Conservation (phyloP, 1,140 invertebrate species). For the Bradynema listronoti region DNA sequence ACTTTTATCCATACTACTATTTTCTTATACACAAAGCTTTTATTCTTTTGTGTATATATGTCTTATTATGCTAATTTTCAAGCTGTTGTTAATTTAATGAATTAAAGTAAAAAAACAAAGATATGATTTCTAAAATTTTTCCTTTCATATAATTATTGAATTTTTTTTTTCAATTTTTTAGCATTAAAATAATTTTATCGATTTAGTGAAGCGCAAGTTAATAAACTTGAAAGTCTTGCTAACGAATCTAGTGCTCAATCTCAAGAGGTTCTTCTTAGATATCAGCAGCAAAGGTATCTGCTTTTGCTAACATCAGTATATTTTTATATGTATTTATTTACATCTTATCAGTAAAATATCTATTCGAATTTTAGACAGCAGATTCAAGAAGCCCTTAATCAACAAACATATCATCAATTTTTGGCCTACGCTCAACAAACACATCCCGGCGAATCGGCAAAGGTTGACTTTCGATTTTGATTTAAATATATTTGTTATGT, state of each 20-base stretch:
- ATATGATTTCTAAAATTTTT: too few species aligned
- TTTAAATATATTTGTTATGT: too few species aligned
- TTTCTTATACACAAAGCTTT: too few species aligned
- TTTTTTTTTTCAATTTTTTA: too few species aligned
- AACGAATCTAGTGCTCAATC: conserved; percentile 29
- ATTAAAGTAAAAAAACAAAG: too few species aligned
- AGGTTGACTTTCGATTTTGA: too few species aligned
- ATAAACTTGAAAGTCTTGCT: conserved; percentile 10
- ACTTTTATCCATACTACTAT: too few species aligned
- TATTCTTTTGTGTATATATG: too few species aligned
- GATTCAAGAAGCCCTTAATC: conserved; percentile 89
- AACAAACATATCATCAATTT: conserved; percentile 89
- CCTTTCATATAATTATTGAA: too few species aligned
- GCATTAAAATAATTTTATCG: too few species aligned
- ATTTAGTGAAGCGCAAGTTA: conserved; percentile 7
- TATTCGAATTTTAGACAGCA: conserved; percentile 59
- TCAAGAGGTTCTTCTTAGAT: conserved; percentile 38
- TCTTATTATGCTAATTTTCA: too few species aligned
- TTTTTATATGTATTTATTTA: background rate
- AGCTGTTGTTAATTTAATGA: too few species aligned
- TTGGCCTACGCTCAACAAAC: conserved; percentile 88
- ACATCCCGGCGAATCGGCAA: conserved; percentile 81
- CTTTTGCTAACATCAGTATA: background rate
- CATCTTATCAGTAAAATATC: background rate
- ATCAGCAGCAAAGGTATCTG: conserved; percentile 36